Percentiles rank a stretch among this genome's conserved stretches.
These are phyloP conservation scores for Anisognathus igniventris DNA, from an alignment of 2,797 vertebrate genomes.

Conservation along the genomic window DNA sequence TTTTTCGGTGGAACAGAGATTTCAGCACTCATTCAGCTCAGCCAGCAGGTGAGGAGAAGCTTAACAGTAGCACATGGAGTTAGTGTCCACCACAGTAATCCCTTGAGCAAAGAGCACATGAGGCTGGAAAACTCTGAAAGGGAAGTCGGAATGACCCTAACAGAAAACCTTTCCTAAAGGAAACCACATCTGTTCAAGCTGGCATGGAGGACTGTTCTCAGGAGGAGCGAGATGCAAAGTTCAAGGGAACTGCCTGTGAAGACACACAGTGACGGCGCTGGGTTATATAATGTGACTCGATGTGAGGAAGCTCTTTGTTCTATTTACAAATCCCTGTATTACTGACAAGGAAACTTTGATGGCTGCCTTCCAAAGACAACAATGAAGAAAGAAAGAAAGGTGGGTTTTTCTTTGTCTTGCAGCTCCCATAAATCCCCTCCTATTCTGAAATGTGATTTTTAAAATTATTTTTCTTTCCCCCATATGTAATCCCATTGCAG, in stretches of 20 bases:
- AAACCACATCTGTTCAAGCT: conserved; percentile 37
- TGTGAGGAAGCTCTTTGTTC: conserved; percentile 40
- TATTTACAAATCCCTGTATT: conserved; percentile 25
- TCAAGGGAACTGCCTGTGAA: conserved; percentile 33
- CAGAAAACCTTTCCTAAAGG: conserved; percentile 44
- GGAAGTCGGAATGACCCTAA: conserved; percentile 36
- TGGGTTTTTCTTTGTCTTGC: conserved; percentile 48
- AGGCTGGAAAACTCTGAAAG: conserved; percentile 33
- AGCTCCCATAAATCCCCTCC: conserved; percentile 10
- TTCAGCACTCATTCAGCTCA: not conserved
- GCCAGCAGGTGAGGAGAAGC: conserved; percentile 42
- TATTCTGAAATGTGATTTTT: not conserved
- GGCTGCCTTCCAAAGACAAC: conserved; percentile 60
- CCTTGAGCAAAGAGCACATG: conserved; percentile 46
- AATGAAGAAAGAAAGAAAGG: conserved; percentile 35
- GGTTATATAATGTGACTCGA: not conserved
- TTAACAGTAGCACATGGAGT: not conserved
- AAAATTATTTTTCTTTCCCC: not conserved
- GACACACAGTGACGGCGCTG: not conserved
- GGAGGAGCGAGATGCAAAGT: conserved; percentile 5
- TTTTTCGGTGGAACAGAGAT: conserved; percentile 27
- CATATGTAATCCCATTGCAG: not conserved
- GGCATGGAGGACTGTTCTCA: conserved; percentile 43
- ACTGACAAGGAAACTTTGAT: conserved; percentile 34
- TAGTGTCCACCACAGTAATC: not conserved